Base-by-base conservation (phyloP, 2,888 invertebrate species). In the Ctenicera cuprea region DNA sequence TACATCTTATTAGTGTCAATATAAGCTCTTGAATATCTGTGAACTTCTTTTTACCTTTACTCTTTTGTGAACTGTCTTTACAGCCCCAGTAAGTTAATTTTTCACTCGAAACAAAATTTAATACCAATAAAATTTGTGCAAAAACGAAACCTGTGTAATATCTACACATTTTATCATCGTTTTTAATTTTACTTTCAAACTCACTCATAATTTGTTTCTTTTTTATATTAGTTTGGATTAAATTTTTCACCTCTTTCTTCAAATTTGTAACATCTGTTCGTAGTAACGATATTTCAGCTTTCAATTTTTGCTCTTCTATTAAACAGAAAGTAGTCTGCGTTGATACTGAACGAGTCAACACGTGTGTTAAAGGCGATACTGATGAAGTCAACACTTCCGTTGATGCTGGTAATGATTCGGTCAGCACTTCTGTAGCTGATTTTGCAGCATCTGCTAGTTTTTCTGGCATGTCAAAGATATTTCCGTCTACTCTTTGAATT, bases 301-400 rank as follows among this genome's bases (percentile, higher is more conserved):
- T 8, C 20, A 57, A 26, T 3, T 12, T 1, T 57, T 26, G 33
- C 7, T 30, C n/a, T 12, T 57, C 57, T 54, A 11, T 26, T 1
- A 22, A 26, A 12, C 54, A 54, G n/a, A 54, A 54, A 2, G 54
- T 22, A 20, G 26, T 54, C 9, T 54, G 54, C 20, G 54, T 54
- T 38, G 38, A 38, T 38, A 38, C 7, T 38, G 11, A 38, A 2
- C 38, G 38, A 38, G 38, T 38, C 11, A 8, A 38, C 38, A 38
- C 12, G 2, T 3, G 3, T 38, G 38, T 12, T 12, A 8, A 38
- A 4, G 38, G 2, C 7, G n/a, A n/a, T n/a, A n/a, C n/a, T n/a
- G n/a, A n/a, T n/a, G n/a, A n/a, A n/a, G n/a, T n/a, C n/a, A n/a
- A 38, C 38, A 38, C 12, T 38, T 3, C 38, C 7, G 38, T 12